A percentile compares a stretch with the other conserved stretches of the same genome.
Conservation (phyloP, 2,113 vertebrate species). For the Syngnathus floridae region DNA sequence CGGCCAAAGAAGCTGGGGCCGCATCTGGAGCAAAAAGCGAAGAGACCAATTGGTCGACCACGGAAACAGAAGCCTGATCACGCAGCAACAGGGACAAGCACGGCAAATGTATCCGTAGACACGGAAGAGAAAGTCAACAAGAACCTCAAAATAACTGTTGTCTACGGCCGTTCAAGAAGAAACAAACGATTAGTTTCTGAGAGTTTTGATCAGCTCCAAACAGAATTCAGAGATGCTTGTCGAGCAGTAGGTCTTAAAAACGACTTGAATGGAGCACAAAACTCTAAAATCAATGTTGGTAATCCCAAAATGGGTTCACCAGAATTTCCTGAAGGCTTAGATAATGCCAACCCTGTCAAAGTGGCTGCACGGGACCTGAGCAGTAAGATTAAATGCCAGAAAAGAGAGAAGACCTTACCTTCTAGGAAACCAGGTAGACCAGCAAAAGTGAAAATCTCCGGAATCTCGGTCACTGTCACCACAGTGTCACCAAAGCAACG, state of each 20-base stretch:
- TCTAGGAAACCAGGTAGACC: slow-evolving; percentile 85
- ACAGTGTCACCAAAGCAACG: slow-evolving; percentile 83
- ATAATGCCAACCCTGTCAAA: slow-evolving; percentile 74
- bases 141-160: slow-evolving; percentile 86
- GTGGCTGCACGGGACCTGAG: slow-evolving; percentile 62
- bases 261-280: slow-evolving; percentile 44
- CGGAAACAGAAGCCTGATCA: slow-evolving; percentile 75
- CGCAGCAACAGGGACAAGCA: slow-evolving; percentile 21
- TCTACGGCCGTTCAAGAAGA: slow-evolving; percentile 89
- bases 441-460: slow-evolving; percentile 91
- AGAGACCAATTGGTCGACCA: slow-evolving; percentile 87
- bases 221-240: slow-evolving; percentile 53
- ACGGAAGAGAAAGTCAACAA: slow-evolving; percentile 72
- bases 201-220: slow-evolving; percentile 63
- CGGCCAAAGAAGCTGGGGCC: slow-evolving; percentile 88
- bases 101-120: slow-evolving; percentile 40
- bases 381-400: slow-evolving; percentile 72
- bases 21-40: slow-evolving; percentile 80
- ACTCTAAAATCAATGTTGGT: slow-evolving; percentile 39
- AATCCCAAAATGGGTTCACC: slow-evolving; percentile 42
- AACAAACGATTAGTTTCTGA: slow-evolving; percentile 84
- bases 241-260: slow-evolving; percentile 42
- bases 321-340: slow-evolving; percentile 59
- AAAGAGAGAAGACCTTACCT: slow-evolving; percentile 67
- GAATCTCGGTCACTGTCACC: slow-evolving; percentile 86